Conservation (phyloP, 2,113 vertebrate species). For the Sinocyclocheilus anshuiensis region DNA sequence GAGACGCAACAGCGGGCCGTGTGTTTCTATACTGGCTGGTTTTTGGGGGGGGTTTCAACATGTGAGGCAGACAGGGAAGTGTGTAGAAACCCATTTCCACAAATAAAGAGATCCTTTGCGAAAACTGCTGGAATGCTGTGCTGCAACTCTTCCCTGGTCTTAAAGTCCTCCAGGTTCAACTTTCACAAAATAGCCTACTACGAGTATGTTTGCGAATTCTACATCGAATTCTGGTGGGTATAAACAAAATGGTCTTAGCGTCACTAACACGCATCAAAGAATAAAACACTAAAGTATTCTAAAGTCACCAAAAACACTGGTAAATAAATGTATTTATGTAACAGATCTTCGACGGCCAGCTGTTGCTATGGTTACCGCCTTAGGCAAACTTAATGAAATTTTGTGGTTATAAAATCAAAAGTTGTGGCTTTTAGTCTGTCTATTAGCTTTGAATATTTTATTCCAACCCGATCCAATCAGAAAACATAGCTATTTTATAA, state of each 20-base stretch:
- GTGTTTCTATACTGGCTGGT: not conserved
- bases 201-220: not conserved
- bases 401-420: not conserved
- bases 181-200: not conserved
- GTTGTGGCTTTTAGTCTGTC: not conserved
- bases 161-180: slow-evolving; percentile 37
- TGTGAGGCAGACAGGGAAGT: slow-evolving; percentile 55
- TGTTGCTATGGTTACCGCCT: not conserved
- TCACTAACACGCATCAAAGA: not conserved
- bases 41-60: not conserved
- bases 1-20: not conserved
- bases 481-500: not conserved
- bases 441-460: not conserved
- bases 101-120: slow-evolving; percentile 49
- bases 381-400: not conserved
- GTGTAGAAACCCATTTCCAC: slow-evolving; percentile 56
- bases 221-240: not conserved
- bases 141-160: slow-evolving; percentile 59
- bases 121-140: slow-evolving; percentile 54
- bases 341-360: not conserved
- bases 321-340: not conserved
- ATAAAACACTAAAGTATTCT: not conserved
- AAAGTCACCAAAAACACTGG: not conserved
- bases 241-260: not conserved
- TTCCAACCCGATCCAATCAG: not conserved